Percentiles rank a stretch among this genome's conserved stretches.
Evolutionary conservation across 2,888 invertebrate species (phyloP).

Genomic region (Drosophila peninsularis): DNA sequence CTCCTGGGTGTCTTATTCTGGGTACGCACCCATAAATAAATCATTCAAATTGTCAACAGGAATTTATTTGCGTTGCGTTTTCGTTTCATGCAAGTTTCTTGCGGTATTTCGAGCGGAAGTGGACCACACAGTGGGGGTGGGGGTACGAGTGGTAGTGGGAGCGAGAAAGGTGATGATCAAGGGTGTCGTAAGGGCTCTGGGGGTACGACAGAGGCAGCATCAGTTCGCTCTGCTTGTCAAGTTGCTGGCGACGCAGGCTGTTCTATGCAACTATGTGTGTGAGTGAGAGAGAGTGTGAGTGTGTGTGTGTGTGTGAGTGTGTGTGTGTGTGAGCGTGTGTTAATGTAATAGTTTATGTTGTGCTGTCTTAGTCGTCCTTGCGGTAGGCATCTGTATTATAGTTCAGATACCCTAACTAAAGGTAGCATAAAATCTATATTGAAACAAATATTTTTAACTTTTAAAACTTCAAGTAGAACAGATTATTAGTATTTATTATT

Average conservation of each 20-base stretch:
- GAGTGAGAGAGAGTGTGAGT: background rate
- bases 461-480: no score
- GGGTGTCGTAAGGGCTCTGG: background rate
- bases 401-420: constrained; percentile 22
- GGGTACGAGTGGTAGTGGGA: constrained; percentile 7
- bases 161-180: constrained; percentile 27
- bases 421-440: background rate
- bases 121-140: constrained; percentile 29
- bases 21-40: constrained; percentile 72
- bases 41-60: constrained; percentile 77
- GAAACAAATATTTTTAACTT: no score
- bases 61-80: constrained; percentile 69
- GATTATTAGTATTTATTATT: no score
- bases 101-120: constrained; percentile 66
- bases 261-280: constrained; percentile 25
- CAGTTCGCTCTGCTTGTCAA: constrained; percentile 52
- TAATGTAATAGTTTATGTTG: constrained; percentile 45
- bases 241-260: constrained; percentile 33
- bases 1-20: constrained; percentile 35
- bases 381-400: constrained; percentile 39
- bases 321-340: constrained; percentile 20
- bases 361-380: constrained; percentile 39
- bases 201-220: constrained; percentile 19
- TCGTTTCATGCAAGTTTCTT: constrained; percentile 53
- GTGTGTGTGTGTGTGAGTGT: constrained; percentile 9